phyloP scores from a whole-genome alignment of 2,797 vertebrate genomes.

The Meriones psammophilus region DNA sequence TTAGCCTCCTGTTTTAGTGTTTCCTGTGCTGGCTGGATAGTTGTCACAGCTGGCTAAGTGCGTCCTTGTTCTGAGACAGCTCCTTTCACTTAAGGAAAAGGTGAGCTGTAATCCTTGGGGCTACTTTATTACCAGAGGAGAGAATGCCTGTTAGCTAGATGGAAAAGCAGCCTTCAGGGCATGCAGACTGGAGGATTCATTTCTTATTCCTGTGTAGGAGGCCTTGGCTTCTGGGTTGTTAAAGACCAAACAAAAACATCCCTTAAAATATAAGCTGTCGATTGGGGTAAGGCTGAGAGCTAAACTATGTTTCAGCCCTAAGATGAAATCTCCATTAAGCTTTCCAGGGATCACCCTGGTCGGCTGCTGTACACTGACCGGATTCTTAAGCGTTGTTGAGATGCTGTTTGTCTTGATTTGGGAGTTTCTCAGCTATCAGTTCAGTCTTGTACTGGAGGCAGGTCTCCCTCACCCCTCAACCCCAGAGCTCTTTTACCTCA shows the following conservation, averaged over 20 bases:
- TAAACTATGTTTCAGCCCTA: constrained; percentile 50
- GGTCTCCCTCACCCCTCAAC: neutral
- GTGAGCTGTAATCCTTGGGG: constrained; percentile 9
- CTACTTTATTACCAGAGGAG: constrained; percentile 32
- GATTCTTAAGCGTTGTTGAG: neutral
- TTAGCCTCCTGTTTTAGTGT: neutral
- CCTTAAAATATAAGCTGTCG: constrained; percentile 54
- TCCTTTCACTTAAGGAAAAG: constrained; percentile 57
- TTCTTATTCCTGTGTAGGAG: constrained; percentile 55
- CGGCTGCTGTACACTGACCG: neutral
- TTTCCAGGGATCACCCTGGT: neutral
- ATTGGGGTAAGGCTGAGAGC: constrained; percentile 70
- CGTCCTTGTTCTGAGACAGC: constrained; percentile 53
- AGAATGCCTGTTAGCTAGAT: neutral
- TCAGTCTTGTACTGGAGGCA: neutral
- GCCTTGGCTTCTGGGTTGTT: constrained; percentile 66
- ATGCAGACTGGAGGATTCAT: constrained; percentile 56
- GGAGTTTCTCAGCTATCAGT: neutral
- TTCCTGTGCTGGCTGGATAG: neutral
- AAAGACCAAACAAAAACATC: constrained; percentile 78
- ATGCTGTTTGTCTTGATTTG: neutral
- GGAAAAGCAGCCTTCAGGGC: constrained; percentile 66
- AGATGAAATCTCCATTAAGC: constrained; percentile 66
- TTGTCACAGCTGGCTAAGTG: constrained; percentile 21
- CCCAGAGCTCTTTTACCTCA: neutral